Evolutionary conservation across 2,113 vertebrate species (phyloP).

Genomic region (Eudyptes chrysolophus): DNA sequence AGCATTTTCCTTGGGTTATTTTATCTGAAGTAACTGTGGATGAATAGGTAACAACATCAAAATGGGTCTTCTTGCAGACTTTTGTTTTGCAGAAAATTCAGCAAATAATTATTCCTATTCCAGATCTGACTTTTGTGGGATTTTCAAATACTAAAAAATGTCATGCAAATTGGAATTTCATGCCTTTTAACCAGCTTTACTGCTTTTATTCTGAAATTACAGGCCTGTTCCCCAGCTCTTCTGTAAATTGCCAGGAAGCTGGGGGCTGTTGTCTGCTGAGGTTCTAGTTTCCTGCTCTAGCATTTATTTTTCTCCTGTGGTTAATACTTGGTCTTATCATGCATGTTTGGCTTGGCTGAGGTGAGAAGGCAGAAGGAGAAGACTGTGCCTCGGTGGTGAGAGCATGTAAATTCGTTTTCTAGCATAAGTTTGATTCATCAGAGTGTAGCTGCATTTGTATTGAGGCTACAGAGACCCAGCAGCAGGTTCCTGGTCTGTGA

Average conservation of each 20-base stretch:
- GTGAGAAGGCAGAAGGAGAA: neutral
- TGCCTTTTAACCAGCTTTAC: constrained; percentile 5
- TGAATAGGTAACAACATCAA: neutral
- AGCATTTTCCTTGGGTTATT: neutral
- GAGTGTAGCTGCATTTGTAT: neutral
- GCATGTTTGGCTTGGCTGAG: neutral
- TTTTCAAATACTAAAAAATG: neutral
- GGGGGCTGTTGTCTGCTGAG: neutral
- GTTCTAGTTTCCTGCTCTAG: neutral
- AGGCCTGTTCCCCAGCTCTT: neutral
- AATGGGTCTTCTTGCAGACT: neutral
- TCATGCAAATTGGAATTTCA: neutral
- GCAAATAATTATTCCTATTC: neutral
- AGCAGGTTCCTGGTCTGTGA: neutral
- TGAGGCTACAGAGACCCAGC: neutral
- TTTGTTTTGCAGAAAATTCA: neutral
- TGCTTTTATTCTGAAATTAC: constrained; percentile 33
- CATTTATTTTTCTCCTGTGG: neutral
- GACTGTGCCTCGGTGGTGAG: neutral
- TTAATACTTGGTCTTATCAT: neutral
- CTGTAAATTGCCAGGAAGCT: constrained; percentile 9
- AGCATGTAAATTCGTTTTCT: neutral
- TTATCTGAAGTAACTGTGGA: neutral
- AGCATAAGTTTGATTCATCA: neutral
- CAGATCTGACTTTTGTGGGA: neutral